Conservation (phyloP, 2,113 vertebrate species). For the Carassius carassius region DNA sequence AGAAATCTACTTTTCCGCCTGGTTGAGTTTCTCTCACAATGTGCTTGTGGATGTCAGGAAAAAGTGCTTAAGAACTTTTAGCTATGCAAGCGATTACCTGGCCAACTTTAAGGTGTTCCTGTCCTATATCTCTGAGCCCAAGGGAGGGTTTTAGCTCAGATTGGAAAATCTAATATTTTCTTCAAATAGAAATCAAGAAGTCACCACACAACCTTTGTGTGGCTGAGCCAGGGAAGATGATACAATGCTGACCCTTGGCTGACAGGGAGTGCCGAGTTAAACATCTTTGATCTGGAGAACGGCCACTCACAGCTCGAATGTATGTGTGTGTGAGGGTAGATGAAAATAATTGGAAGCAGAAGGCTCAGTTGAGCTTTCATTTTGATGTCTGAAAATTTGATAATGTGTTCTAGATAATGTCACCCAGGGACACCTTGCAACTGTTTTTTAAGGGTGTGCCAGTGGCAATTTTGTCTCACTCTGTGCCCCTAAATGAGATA, state of each 20-base stretch:
- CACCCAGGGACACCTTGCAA: neutral
- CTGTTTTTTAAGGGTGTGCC: neutral
- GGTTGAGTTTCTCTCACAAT: conserved; percentile 40
- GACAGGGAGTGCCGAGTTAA: conserved; percentile 51
- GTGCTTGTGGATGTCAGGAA: conserved; percentile 57
- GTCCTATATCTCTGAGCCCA: conserved; percentile 65
- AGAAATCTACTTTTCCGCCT: conserved; percentile 49
- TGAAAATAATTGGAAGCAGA: conserved; percentile 27
- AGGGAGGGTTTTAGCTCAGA: conserved; percentile 64
- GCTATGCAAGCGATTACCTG: conserved; percentile 65
- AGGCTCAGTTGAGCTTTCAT: neutral
- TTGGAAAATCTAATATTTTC: conserved; percentile 62
- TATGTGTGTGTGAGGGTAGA: neutral
- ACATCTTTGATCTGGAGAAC: conserved; percentile 57
- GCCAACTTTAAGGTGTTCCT: conserved; percentile 50
- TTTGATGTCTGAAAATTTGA: conserved; percentile 22
- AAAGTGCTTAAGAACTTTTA: conserved; percentile 61
- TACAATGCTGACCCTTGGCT: conserved; percentile 56
- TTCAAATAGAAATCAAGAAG: conserved; percentile 66
- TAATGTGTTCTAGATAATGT: neutral
- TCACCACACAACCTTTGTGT: conserved; percentile 58
- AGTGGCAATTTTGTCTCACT: neutral
- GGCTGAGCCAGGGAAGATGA: conserved; percentile 47
- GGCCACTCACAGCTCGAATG: conserved; percentile 24
- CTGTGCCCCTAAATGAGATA: neutral